A percentile compares a stretch with the other conserved stretches of the same genome.
These are phyloP conservation scores for Monochamus saltuarius DNA, from an alignment of 1,140 invertebrate species.

Conservation along the genomic window DNA sequence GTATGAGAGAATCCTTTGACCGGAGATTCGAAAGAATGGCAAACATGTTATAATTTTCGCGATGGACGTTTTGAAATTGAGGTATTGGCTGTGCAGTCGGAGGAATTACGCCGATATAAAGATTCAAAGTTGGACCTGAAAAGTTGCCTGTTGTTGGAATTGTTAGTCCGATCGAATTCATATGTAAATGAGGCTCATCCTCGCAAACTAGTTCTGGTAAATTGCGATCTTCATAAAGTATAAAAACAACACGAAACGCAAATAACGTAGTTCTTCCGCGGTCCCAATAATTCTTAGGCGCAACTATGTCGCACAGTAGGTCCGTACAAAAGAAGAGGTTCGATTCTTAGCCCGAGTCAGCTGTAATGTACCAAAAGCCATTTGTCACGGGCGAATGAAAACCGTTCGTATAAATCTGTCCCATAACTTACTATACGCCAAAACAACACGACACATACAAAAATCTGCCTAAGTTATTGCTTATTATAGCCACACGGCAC, in stretches of 20 bases:
- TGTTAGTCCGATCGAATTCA: no score
- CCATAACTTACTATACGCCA: slow-evolving; percentile 51
- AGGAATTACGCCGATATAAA: no score
- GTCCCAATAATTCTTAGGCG: not conserved
- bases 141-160: no score
- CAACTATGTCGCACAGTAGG: slow-evolving; percentile 12
- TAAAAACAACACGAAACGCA: slow-evolving; percentile 9
- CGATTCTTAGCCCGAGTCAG: not conserved
- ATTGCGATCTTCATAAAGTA: slow-evolving; percentile 12
- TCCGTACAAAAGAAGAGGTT: slow-evolving; percentile 8
- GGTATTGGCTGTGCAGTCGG: no score
- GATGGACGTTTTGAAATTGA: no score
- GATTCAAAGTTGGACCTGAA: no score
- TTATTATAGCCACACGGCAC: slow-evolving; percentile 39
- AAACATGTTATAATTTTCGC: no score
- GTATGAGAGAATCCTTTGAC: no score
- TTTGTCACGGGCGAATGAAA: slow-evolving; percentile 45
- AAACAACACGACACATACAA: slow-evolving; percentile 50
- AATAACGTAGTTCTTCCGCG: not conserved
- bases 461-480: slow-evolving; percentile 50
- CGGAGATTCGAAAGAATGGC: no score
- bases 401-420: slow-evolving; percentile 46
- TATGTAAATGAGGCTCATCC: no score
- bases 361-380: slow-evolving; percentile 20
- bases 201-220: not conserved